Base-by-base conservation (phyloP, 2,888 invertebrate species). In the Ferdinandea cuprea region DNA sequence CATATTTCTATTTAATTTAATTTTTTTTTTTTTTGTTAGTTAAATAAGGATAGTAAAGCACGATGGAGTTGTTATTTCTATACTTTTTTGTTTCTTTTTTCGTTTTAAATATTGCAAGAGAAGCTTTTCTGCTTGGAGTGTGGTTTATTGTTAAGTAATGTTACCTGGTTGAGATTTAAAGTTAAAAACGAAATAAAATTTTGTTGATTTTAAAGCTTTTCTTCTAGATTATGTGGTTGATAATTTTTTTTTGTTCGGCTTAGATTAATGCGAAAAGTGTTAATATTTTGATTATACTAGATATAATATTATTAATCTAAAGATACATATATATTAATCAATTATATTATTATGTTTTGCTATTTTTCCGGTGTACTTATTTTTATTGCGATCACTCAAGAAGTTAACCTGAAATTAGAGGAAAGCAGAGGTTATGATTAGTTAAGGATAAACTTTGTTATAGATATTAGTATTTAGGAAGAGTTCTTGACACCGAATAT, bases 41-140 rank as follows among this genome's bases (percentile, higher is more conserved):
- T n/a, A n/a, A 50, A 50, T 40, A 66, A 54, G 56, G 46, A 58
- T 15, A 37, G 8, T 69, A 69, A 69, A 69, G 69, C 69, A 69
- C 69, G 40, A 58, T 69, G 69, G 69, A 69, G 9, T 48, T 65
- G 1, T 52, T 52, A 19, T 40, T 50, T 3, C 25, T 40, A 25
- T 13, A 17, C 32, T 19, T 54, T 37, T 9, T n/a, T 6, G 8
- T 25, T 25, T 25, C 15, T 13, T 32, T 21, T 15, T 28, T 15
- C 28, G 8, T 61, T 30, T 32, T 44, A 11, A 32, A 48, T 42
- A 46, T 46, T 44, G 46, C 44, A 32, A 59, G 30, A 15, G 9
- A 44, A 44, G 44, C 30, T 59, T 63, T 15, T 15, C 9, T 48
- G 11, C 19, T 35, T 48, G 25, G 46, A 50, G 37, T 37, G 28